Conservation (phyloP, 1,140 invertebrate species). For the Leptonema lineaticorne region DNA sequence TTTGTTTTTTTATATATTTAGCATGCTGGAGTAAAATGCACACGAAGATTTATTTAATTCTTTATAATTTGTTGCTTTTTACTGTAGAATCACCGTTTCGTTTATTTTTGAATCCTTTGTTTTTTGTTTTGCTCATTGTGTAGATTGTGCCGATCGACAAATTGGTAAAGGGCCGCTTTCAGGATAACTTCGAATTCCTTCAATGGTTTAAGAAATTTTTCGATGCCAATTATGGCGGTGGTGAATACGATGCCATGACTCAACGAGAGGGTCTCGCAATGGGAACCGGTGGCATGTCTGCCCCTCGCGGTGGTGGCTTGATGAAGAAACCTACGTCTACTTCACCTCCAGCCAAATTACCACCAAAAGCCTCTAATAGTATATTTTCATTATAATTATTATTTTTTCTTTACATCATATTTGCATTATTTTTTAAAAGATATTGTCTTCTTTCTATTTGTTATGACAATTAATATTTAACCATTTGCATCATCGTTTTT, state of each 20-base stretch:
- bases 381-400: slow-evolving; percentile 46
- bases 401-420: background rate
- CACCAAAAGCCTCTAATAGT: slow-evolving; percentile 61
- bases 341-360: slow-evolving; percentile 55
- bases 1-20: background rate
- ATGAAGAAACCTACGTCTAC: slow-evolving; percentile 48
- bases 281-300: slow-evolving; percentile 67
- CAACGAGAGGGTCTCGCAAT: slow-evolving; percentile 82
- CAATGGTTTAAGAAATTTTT: slow-evolving; percentile 99
- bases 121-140: slow-evolving; percentile 53
- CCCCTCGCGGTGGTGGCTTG: slow-evolving; percentile 54
- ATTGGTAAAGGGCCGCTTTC: slow-evolving; percentile 92
- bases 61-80: slow-evolving; percentile 12
- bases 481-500: no score
- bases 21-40: background rate
- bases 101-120: slow-evolving; percentile 48
- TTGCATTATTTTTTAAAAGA: background rate
- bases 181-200: slow-evolving; percentile 99
- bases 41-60: background rate
- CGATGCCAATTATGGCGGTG: slow-evolving; percentile 94
- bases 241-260: slow-evolving; percentile 86
- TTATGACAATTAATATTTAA: no score
- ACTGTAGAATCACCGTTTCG: slow-evolving; percentile 10
- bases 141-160: slow-evolving; percentile 87
- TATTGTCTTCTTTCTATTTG: background rate